These are phyloP conservation scores for Laodelphax striatellus DNA, from an alignment of 1,140 invertebrate species.

Conservation along the genomic window DNA sequence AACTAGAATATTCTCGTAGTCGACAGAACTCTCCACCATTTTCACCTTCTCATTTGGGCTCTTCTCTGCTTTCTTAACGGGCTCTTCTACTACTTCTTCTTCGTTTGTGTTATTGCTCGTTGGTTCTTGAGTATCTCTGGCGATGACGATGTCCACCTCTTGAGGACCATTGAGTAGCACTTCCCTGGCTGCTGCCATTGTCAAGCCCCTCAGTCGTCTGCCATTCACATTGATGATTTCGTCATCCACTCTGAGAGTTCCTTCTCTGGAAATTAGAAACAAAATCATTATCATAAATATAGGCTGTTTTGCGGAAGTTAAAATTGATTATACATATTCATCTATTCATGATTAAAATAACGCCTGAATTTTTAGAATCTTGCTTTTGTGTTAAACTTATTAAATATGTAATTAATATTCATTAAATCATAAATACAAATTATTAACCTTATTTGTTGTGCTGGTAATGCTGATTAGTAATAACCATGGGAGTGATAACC, in stretches of 20 bases:
- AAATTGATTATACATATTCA: too few species aligned
- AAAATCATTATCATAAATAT: not conserved
- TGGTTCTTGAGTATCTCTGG: slow-evolving; percentile 1
- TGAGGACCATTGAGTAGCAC: slow-evolving; percentile 49
- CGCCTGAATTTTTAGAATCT: too few species aligned
- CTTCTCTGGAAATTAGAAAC: slow-evolving; percentile 47
- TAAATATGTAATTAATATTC: too few species aligned
- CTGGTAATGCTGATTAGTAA: too few species aligned
- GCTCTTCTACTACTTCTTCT: not conserved
- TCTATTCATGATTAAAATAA: too few species aligned
- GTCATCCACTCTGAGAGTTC: slow-evolving; percentile 61
- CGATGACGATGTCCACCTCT: slow-evolving; percentile 56
- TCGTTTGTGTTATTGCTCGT: not conserved
- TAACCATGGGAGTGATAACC: too few species aligned
- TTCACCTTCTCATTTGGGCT: slow-evolving; percentile 2
- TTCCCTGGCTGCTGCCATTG: slow-evolving; percentile 61
- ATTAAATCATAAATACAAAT: too few species aligned
- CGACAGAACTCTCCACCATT: slow-evolving; percentile 52
- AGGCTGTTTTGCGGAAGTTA: not conserved
- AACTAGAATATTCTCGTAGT: slow-evolving; percentile 39
- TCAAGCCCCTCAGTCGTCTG: slow-evolving; percentile 54
- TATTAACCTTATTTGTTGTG: too few species aligned
- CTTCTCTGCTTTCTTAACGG: not conserved
- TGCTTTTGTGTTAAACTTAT: too few species aligned
- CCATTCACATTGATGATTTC: slow-evolving; percentile 78